Evolutionary conservation across 1,140 invertebrate species (phyloP), one percentile per base, ranked within the genome.

Genomic region (Calephelis nemesis): DNA sequence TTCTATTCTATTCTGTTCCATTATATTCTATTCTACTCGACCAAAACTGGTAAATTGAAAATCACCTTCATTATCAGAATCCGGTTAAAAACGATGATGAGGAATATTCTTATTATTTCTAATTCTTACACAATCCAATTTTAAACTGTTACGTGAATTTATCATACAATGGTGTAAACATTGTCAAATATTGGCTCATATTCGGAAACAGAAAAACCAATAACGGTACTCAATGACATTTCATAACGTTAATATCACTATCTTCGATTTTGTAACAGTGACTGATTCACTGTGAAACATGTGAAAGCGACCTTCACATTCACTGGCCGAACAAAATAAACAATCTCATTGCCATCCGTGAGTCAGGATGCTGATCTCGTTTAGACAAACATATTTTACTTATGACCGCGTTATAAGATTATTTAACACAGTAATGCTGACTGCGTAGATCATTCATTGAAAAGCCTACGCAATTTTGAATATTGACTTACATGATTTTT

Each of bases 231-330:
- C 42, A 47, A 47, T 63, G 62, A 63, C 62, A 47, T 71, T 69
- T 69, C 63, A 40, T 70, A 69, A 74, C 63, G 48, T 48, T 67
- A 42, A 65, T 65, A 52, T 30, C 30, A 30, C 69, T 70, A 62
- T 65, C 63, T 47, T 63, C 40, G 54, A 10, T 49, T 54, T 39
- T 58, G 67, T 63, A 47, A 65, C 54, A 30, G 30, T 30, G 30
- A 30, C 30, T 30, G 30, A 30, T 30, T 30, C 30, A 30, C 39
- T 8, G 54, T 74, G 73, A 72, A 58, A 71, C 66, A 68, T 63
- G 78, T 74, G 81, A 84, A 81, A 82, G 78, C 71, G 79, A 78
- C 82, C 83, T 85, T 84, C 78, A 79, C 78, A 78, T 52, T 65
- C 49, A 49, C 74, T 75, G 74, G 63, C 72, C 64, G 65, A 62